Evolutionary conservation across 2,888 invertebrate species (phyloP).

Genomic region (Myopa tessellatipennis): DNA sequence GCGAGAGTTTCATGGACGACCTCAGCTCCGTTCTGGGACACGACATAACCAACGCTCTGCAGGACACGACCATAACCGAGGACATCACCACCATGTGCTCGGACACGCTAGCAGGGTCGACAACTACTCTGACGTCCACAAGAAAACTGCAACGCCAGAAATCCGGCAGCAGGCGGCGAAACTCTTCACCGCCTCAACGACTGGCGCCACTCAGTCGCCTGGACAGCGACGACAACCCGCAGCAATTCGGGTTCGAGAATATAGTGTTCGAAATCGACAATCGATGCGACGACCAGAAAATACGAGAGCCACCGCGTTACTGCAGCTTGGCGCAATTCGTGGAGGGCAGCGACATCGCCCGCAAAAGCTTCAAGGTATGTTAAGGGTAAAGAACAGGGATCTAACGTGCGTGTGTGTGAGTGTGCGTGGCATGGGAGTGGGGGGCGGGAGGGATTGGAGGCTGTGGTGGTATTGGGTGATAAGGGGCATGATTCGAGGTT

Average conservation of each 20-base stretch:
- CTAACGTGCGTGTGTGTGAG: too few relatives aligned
- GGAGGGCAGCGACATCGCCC: constrained; percentile 81
- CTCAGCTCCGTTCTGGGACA: constrained; percentile 80
- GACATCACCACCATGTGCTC: constrained; percentile 78
- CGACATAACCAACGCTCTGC: constrained; percentile 76
- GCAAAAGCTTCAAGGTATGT: constrained; percentile 77
- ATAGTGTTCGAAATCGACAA: constrained; percentile 74
- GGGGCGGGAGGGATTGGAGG: too few relatives aligned
- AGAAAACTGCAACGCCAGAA: constrained; percentile 53
- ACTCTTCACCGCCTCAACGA: constrained; percentile 67
- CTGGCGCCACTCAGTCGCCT: constrained; percentile 69
- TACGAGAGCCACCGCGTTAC: constrained; percentile 73
- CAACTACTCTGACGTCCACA: constrained; percentile 44
- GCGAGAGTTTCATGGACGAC: constrained; percentile 83
- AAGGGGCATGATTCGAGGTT: too few relatives aligned
- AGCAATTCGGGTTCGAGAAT: constrained; percentile 78
- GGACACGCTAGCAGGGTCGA: constrained; percentile 51
- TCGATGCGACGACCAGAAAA: constrained; percentile 69
- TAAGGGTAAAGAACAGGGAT: background rate
- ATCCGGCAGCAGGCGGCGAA: constrained; percentile 68
- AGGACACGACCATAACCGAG: constrained; percentile 77
- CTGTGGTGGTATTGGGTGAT: too few relatives aligned
- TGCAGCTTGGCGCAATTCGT: constrained; percentile 76
- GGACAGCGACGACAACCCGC: constrained; percentile 65
- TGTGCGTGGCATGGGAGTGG: too few relatives aligned